Conservation (phyloP, 2,113 vertebrate species). For the Agelaius phoeniceus region DNA sequence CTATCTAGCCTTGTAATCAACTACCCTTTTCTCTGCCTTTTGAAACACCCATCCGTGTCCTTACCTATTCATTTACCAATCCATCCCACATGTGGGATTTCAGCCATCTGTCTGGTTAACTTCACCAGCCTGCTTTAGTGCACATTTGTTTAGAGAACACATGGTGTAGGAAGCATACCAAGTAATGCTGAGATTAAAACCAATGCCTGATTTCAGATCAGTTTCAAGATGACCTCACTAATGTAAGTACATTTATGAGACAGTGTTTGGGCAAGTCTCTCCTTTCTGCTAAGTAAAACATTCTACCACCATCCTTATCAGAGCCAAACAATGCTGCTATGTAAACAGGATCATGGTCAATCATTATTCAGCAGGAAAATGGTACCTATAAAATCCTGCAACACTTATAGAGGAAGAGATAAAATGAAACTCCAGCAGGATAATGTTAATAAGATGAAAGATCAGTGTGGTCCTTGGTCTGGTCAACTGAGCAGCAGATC, state of each 20-base stretch:
- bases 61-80: constrained; percentile 50
- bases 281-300: constrained; percentile 50
- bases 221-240: constrained; percentile 64
- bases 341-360: neutral
- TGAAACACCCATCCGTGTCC: constrained; percentile 2
- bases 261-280: constrained; percentile 1
- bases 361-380: constrained; percentile 29
- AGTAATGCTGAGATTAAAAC: constrained; percentile 40
- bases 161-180: neutral
- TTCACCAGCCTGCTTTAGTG: constrained; percentile 63
- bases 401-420: neutral
- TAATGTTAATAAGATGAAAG: neutral
- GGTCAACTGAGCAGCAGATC: neutral
- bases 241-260: constrained; percentile 31
- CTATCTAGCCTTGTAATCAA: constrained; percentile 70
- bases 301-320: constrained; percentile 33
- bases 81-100: constrained; percentile 49
- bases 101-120: constrained; percentile 60
- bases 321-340: constrained; percentile 1
- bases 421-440: neutral
- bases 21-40: constrained; percentile 50
- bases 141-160: constrained; percentile 34
- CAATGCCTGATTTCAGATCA: constrained; percentile 14
- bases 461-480: neutral
- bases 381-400: neutral